phyloP scores from a whole-genome alignment of 1,140 invertebrate species.

The Aphelenchoides besseyi region DNA sequence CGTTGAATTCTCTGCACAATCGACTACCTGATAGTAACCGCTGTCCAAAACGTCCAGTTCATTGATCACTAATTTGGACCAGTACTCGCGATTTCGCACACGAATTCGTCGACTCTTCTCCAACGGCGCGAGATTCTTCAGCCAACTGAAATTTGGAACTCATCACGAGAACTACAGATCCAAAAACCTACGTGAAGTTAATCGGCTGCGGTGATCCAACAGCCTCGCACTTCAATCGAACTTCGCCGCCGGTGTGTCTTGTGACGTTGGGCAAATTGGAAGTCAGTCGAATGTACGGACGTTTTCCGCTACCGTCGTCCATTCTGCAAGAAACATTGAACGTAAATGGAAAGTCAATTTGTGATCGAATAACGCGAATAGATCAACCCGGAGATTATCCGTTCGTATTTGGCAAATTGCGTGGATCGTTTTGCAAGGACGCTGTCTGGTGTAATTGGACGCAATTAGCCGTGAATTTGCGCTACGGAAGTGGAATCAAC shows the following conservation, averaged over 20 bases:
- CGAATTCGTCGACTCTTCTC: conserved; percentile 51
- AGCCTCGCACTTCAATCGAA: conserved; percentile 59
- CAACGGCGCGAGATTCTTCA: conserved; percentile 60
- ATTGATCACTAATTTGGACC: conserved; percentile 56
- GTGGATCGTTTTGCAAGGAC: neutral
- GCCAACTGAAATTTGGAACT: conserved; percentile 45
- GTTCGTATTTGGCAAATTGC: neutral
- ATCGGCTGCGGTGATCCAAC: conserved; percentile 56
- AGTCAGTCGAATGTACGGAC: conserved; percentile 59
- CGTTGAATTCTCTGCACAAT: neutral
- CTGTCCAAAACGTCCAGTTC: conserved; percentile 60
- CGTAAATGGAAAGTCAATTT: neutral
- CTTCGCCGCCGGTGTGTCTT: conserved; percentile 53
- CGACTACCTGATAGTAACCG: conserved; percentile 45
- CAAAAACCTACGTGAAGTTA: conserved; percentile 52
- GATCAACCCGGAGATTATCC: neutral
- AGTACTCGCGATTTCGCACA: conserved; percentile 52
- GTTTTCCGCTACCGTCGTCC: conserved; percentile 50
- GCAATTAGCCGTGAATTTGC: neutral
- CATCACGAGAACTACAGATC: neutral
- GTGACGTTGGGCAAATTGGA: conserved; percentile 53
- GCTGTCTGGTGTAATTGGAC: neutral
- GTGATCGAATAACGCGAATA: neutral
- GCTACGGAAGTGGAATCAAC: too few species aligned
- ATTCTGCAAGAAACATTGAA: conserved; percentile 56